Base-by-base conservation (phyloP, 2,888 invertebrate genomes). In the Andrena haemorrhoa region DNA sequence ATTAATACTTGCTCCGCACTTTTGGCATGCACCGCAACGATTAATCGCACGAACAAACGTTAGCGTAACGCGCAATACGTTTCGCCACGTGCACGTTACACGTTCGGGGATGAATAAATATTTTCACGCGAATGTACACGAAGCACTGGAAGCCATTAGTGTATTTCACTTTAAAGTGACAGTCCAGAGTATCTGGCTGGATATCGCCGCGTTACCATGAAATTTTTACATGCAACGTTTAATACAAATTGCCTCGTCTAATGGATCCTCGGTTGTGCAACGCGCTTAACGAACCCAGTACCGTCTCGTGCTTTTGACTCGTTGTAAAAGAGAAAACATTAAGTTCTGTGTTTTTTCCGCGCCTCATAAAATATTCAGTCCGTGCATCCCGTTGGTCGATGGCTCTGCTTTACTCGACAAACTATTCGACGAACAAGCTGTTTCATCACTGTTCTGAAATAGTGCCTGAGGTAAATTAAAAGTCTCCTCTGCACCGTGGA, bases 221-320 rank as follows among this genome's bases (percentile, higher is more conserved):
- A 41, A 53, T 33, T 75, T 76, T 78, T 51, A 61, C 61, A 6
- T 23, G 66, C 35, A 23, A 23, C n/a, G 51, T 61, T 78, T 61
- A 61, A 53, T 78, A 58, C 65, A 41, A 66, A 74, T 66, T 23
- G 66, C 33, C 64, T 41, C 10, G 12, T 41, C 53, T 41, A 16
- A 64, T 58, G 35, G 35, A 56, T 58, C 26, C 56, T n/a, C 6
- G 26, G 23, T 6, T 12, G 35, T 12, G 51, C 20, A 53, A 7
- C 20, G 12, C 51, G 53, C 8, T 53, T 73, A 64, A 64, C 29
- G 64, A 35, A 51, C 35, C n/a, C 51, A 26, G 29, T 16, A n/a
- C n/a, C 35, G 7, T 41, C 29, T n/a, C 53, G 10, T 35, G 63
- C 29, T 73, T 70, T 64, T 35, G 72, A 16, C 12, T 12, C 53